Evolutionary conservation across 2,888 invertebrate genomes (phyloP), one percentile per base, ranked within the genome.

Genomic region (Acrobasis suavella): DNA sequence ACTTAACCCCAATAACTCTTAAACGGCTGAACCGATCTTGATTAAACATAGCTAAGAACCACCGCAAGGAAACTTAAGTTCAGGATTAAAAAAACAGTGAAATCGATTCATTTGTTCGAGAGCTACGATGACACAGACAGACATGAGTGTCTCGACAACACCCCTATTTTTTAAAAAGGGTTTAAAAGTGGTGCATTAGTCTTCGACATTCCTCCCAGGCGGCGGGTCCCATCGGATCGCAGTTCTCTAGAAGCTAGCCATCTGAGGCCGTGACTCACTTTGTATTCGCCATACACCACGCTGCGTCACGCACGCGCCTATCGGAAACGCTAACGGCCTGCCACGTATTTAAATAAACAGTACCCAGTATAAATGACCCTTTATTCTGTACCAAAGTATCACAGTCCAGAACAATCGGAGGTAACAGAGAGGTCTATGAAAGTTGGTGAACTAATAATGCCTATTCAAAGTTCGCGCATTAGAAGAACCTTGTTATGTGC

Each of bases 311-410:
- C 81, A 90, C 83, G 80, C 81, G 83, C 73, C 86, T 84, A 87
- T 91, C 86, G 91, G 91, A 92, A 91, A 87, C 88, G 80, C 82
- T 84, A 87, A 89, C 87, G 83, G 81, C 86, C 76, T 77, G 74
- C 76, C 77, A 79, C 77, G 75, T 84, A 85, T 87, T 87, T 84
- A 85, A 86, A 87, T 87, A 78, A 63, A 69, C 72, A 71, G 67
- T 66, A 69, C 58, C 76, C 77, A 75, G 64, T 70, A 67, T 66
- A 65, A 62, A 38, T 65, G 73, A 72, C 58, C 73, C 70, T 60
- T 70, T 68, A 70, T 69, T 69, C 63, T 67, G 59, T 64, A 63
- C 60, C 42, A 42, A 58, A 32, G 14, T 37, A 32, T 16, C 6
- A 7, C 15, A 10, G 9, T 39, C 17, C 14, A 9, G 22, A 22